These are phyloP conservation scores for Tricholauxania praeusta DNA, from an alignment of 2,888 invertebrate genomes.

Conservation along the genomic window DNA sequence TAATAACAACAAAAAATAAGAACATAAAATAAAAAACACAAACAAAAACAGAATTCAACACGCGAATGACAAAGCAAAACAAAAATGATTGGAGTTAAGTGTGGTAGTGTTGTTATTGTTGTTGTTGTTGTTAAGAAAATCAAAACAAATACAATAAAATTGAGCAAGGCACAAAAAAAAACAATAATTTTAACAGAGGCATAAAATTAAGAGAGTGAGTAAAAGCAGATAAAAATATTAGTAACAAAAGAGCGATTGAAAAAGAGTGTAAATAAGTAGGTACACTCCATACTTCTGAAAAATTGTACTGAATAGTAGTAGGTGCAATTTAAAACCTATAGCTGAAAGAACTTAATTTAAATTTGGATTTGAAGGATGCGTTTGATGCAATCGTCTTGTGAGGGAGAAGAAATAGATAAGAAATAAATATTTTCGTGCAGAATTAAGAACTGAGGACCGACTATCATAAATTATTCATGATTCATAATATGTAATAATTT, in stretches of 20 bases:
- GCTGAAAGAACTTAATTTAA: too few species aligned
- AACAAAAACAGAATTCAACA: constrained; percentile 20
- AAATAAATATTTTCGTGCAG: too few species aligned
- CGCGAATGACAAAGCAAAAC: constrained; percentile 62
- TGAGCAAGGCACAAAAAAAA: not conserved
- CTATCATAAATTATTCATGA: too few species aligned
- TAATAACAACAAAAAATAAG: constrained; percentile 10
- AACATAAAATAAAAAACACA: not conserved
- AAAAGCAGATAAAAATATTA: not conserved
- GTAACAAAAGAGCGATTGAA: not conserved
- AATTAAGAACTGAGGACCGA: too few species aligned
- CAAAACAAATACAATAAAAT: constrained; percentile 19
- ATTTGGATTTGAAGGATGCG: too few species aligned
- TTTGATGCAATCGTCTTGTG: too few species aligned
- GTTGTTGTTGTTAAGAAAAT: constrained; percentile 3
- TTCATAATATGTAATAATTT: too few species aligned
- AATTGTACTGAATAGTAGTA: too few species aligned
- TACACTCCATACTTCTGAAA: not conserved
- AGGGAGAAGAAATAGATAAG: too few species aligned
- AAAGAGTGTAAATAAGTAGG: not conserved
- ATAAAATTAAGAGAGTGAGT: constrained; percentile 5
- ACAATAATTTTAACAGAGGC: not conserved
- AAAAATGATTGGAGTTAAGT: constrained; percentile 55
- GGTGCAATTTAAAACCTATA: too few species aligned
- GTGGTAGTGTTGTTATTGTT: constrained; percentile 37